Evolutionary conservation across 2,797 vertebrate species (phyloP).

Genomic region (Arrhamphus sclerolepis): DNA sequence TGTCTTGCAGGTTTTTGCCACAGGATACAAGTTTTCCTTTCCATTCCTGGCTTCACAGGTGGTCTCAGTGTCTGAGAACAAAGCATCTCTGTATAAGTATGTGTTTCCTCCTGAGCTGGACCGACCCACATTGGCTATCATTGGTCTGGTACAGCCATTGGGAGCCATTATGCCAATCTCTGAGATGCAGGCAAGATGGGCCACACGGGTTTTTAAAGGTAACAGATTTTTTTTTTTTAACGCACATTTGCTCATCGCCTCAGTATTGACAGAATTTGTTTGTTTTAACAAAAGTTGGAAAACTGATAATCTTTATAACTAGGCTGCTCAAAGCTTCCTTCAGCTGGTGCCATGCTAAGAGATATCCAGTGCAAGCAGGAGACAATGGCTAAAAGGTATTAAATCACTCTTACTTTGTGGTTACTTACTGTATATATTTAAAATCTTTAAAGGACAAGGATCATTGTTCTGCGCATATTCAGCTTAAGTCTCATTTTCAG

Average conservation of each 20-base stretch:
- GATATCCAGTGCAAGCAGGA: slow-evolving; percentile 73
- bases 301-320: not conserved
- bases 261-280: too few relatives aligned
- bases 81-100: slow-evolving; percentile 63
- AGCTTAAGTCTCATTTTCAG: slow-evolving; percentile 61
- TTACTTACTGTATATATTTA: not conserved
- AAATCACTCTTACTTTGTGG: not conserved
- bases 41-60: slow-evolving; percentile 79
- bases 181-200: slow-evolving; percentile 85
- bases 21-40: slow-evolving; percentile 83
- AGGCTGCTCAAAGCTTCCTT: slow-evolving; percentile 77
- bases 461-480: not conserved
- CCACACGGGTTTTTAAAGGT: slow-evolving; percentile 85
- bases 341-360: slow-evolving; percentile 70
- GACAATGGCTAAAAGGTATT: slow-evolving; percentile 72
- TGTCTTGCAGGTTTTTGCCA: slow-evolving; percentile 80
- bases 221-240: not conserved
- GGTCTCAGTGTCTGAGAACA: slow-evolving; percentile 72
- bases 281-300: not conserved
- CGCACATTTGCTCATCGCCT: too few relatives aligned
- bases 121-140: slow-evolving; percentile 77
- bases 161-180: slow-evolving; percentile 84
- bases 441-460: not conserved
- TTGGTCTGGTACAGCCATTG: slow-evolving; percentile 82
- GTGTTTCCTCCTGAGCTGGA: slow-evolving; percentile 48